Evolutionary conservation across 2,888 invertebrate genomes (phyloP).

Genomic region (Sialis fuliginosa): DNA sequence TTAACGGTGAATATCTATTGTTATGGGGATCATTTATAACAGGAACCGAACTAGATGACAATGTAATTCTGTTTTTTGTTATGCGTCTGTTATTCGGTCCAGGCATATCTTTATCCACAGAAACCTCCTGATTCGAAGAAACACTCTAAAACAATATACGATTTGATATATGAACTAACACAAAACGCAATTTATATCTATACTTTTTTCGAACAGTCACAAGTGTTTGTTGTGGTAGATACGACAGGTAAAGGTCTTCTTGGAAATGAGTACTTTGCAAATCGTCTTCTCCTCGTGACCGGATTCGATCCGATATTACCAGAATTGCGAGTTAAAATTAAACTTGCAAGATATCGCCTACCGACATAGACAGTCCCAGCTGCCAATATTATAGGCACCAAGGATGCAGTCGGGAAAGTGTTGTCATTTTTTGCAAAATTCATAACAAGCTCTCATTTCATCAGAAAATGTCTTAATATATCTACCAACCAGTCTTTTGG

Average conservation of each 20-base stretch:
- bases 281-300: constrained; percentile 3
- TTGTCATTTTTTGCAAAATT: constrained; percentile 5
- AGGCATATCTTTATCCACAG: too few species aligned
- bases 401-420: constrained; percentile 1
- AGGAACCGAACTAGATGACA: constrained; percentile 13
- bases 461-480: not conserved
- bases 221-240: not conserved
- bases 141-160: not conserved
- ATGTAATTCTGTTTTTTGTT: not conserved
- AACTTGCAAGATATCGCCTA: constrained; percentile 4
- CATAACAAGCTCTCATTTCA: constrained; percentile 1
- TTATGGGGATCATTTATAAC: constrained; percentile 15
- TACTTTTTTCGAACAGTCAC: constrained; percentile 4
- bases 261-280: constrained; percentile 3
- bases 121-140: not conserved
- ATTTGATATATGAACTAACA: not conserved
- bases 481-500: too few species aligned
- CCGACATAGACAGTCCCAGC: constrained; percentile 5
- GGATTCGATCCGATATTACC: constrained; percentile 2
- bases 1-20: constrained; percentile 17
- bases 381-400: constrained; percentile 6
- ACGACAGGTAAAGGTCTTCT: constrained; percentile 2
- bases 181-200: not conserved
- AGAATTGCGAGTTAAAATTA: not conserved
- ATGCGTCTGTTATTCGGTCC: not conserved